Base-by-base conservation (phyloP, 2,888 invertebrate genomes). In the Epistrophe grossulariae region DNA sequence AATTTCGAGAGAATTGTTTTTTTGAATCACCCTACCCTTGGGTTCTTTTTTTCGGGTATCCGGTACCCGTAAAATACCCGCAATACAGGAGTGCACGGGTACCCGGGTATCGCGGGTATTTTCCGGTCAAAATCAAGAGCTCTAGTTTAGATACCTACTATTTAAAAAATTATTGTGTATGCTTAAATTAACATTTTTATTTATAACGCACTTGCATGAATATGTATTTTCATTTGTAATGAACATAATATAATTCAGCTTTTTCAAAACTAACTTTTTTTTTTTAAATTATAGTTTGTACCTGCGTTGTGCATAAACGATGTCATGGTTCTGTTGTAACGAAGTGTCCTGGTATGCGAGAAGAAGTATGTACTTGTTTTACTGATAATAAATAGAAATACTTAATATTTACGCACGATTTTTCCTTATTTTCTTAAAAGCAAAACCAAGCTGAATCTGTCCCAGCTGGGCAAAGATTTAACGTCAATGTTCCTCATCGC, bases 291-390 rank as follows among this genome's bases (percentile, higher is more conserved):
- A 81, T 95, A 99, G 99, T 99, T 89, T 99, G 99, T 94, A 99
- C 99, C 84, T 98, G 98, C 93, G 99, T 99, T 91, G 99, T 99
- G 89, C 99, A 99, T 95, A 99, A 99, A 93, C 95, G 99, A 92
- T 99, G 99, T 93, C 99, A 99, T 94, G 96, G 96, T 90, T 96
- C 97, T 88, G 98, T 99, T 89, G 98, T 99, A 91, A 99, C 99
- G 91, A 99, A 98, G 94, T 99, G 99, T 94, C 99, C 99, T 78
- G 99, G 99, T 89, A 98, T 98, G 96, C 98, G 97, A 93, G 97
- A 98, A 92, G 97, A 96, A 95, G 97, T 93, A 89, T 90, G 88
- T 84, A 48, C n/a, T 70, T 15, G 9, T 24, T 9, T n/a, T 31
- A 45, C 52, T 74, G 4, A 52, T 59, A 71, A 40, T 38, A 43